Evolutionary conservation across 2,797 vertebrate species (phyloP).

Genomic region (Molossus alvarezi): DNA sequence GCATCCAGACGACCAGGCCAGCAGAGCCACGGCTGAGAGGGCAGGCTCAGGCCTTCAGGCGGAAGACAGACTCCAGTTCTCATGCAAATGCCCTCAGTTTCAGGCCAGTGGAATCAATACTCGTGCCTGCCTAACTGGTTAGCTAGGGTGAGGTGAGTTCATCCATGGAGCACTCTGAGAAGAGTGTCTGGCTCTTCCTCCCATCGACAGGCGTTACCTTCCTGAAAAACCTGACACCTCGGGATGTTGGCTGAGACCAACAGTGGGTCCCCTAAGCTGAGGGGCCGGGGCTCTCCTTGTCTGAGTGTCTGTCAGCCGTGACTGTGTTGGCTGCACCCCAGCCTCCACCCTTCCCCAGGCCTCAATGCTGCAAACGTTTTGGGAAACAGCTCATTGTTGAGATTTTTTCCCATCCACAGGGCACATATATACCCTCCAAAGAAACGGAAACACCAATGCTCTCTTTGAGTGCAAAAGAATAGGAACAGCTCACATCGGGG

Average conservation of each 20-base stretch:
- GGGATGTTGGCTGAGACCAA: neutral
- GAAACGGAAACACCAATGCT: neutral
- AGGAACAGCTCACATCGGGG: neutral
- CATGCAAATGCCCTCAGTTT: neutral
- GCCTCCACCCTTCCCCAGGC: neutral
- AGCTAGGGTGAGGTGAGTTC: neutral
- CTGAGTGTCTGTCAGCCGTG: neutral
- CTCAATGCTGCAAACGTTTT: neutral
- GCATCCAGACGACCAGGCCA: too few species aligned
- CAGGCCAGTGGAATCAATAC: neutral
- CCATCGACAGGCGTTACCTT: neutral
- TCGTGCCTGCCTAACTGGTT: neutral
- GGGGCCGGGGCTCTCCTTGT: neutral
- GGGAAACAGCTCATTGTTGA: neutral
- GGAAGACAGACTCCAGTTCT: neutral
- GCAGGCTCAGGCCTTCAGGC: neutral
- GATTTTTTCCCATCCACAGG: neutral
- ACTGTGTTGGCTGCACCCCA: rapidly evolving
- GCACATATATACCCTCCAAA: neutral
- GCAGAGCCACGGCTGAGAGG: neutral
- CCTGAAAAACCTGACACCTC: neutral
- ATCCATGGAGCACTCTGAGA: neutral
- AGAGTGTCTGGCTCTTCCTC: neutral
- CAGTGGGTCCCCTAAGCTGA: neutral
- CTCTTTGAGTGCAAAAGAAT: neutral